Percentiles rank a stretch among this genome's conserved stretches.
Conservation (phyloP, 2,888 invertebrate genomes). For the Diaperis boleti region DNA sequence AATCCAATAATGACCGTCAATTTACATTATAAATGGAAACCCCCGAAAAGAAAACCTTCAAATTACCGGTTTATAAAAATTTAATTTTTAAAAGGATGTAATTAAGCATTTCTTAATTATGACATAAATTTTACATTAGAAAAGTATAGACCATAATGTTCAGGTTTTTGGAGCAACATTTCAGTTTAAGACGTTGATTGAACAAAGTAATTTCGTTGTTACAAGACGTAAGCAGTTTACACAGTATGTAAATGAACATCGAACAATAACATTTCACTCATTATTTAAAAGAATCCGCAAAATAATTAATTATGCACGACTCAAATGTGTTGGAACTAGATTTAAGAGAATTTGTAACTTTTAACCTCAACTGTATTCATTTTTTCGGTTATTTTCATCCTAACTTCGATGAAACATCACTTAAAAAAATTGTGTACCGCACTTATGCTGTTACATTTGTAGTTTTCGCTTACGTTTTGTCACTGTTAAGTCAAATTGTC, state of each 20-base stretch:
- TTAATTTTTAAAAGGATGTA: neutral
- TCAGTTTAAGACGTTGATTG: too few species aligned
- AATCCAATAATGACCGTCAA: slow-evolving; percentile 8
- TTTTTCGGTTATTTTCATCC: slow-evolving; percentile 36
- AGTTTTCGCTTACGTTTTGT: slow-evolving; percentile 61
- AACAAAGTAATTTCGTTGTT: too few species aligned
- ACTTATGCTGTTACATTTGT: slow-evolving; percentile 26
- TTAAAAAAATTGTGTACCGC: neutral
- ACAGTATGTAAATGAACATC: too few species aligned
- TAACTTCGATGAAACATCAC: neutral
- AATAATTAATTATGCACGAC: too few species aligned
- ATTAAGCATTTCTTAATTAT: neutral
- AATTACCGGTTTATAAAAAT: neutral
- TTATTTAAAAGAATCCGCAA: too few species aligned
- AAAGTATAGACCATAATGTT: neutral
- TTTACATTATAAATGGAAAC: slow-evolving; percentile 17
- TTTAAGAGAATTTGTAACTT: slow-evolving; percentile 11
- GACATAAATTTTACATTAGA: neutral
- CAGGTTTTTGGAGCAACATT: neutral
- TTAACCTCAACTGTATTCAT: slow-evolving; percentile 14
- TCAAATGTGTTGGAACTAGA: neutral
- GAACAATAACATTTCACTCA: neutral
- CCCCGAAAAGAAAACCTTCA: neutral
- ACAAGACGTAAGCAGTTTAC: too few species aligned
- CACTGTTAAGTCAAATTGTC: slow-evolving; percentile 67